Base-by-base conservation (phyloP, 1,140 invertebrate genomes). In the Ceratoteleas bidentatus region DNA sequence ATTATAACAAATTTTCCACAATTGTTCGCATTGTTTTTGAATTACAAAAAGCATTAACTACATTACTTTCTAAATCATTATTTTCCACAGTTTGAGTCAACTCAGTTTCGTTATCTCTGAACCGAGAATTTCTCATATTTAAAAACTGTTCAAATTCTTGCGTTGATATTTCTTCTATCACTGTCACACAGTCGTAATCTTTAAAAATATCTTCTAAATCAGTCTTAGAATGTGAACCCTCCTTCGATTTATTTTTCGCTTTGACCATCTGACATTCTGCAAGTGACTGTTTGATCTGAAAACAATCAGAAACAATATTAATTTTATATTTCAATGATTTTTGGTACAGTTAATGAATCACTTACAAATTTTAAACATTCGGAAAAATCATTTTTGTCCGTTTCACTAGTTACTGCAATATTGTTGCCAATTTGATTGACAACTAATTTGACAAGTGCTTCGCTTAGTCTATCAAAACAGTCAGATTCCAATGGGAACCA, bases 401-500 rank as follows among this genome's bases (percentile, higher is more conserved):
- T 60, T 16, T 87, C 68, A 54, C 56, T 73, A 9, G 69, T 40
- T 24, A 75, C 65, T 10, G 82, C 70, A 16, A 88, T 16, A 32
- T 62, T 60, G 64, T 85, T 65, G 33, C 88, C 89, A 38, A 91
- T 82, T 53, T 73, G 85, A 33, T 88, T 86, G 11, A 90, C 60
- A 70, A 92, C 47, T 53, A 92, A 83, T 82, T 91, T 90, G n/a
- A 91, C 90, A 54, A 92, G 73, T 49, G 90, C 86, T 86, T 92
- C 91, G 78, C 86, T 88, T 14, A 92, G 56, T 83, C 91, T 85
- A 54, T 83, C 64, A 73, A 85, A 50, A 72, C 82, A 88, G 82
- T 92, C 88, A 84, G 86, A 91, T 91, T 95, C 94, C 83, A 95
- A 88, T 52, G 96, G 95, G 69, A 98, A 88, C 98, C 98, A 99